phyloP scores from a whole-genome alignment of 1,140 invertebrate species.

The Contarinia nasturtii region DNA sequence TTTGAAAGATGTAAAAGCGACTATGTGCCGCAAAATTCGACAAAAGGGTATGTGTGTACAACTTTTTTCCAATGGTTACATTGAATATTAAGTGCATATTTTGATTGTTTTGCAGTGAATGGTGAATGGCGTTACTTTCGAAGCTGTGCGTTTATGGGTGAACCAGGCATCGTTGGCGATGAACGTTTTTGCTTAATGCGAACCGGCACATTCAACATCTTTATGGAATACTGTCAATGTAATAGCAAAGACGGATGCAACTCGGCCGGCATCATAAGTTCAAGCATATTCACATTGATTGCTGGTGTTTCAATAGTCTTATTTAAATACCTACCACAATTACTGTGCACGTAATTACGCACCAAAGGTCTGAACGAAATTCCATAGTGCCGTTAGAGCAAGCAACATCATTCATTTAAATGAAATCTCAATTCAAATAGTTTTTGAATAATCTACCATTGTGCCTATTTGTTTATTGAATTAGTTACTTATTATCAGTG shows the following conservation, averaged over 20 bases:
- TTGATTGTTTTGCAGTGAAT: conserved; percentile 42
- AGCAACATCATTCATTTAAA: no score
- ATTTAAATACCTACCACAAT: no score
- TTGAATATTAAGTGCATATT: no score
- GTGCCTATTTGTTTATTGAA: no score
- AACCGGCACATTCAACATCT: conserved; percentile 82
- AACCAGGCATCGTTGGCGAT: conserved; percentile 74
- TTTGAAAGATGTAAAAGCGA: conserved; percentile 46
- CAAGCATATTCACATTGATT: neutral
- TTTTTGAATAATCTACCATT: no score
- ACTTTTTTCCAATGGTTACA: no score
- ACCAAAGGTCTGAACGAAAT: no score
- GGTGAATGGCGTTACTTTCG: conserved; percentile 81
- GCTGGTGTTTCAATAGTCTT: no score
- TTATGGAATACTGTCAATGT: conserved; percentile 84
- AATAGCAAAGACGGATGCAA: conserved; percentile 87
- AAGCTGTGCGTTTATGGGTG: conserved; percentile 75
- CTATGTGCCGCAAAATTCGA: conserved; percentile 82
- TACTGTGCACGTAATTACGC: no score
- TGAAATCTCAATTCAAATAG: no score
- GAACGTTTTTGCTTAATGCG: conserved; percentile 80
- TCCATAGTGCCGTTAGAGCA: no score
- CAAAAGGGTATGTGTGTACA: conserved; percentile 54
- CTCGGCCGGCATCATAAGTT: conserved; percentile 18
- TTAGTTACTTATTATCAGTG: no score